Percentiles rank a stretch among this genome's conserved stretches.
These are phyloP conservation scores for human DNA, from an alignment of 2,113 vertebrate genomes.

Conservation along the genomic window GRCh38 chr12:117912501-117913000, in stretches of 20 bases:
- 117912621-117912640: not conserved
- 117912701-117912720: not conserved
- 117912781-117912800: not conserved
- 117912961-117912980: constrained; percentile 57
- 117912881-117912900: not conserved
- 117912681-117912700: not conserved
- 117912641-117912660: not conserved
- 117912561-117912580: not conserved
- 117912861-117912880: not conserved
- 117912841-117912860: not conserved
- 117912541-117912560: not conserved
- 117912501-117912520: not conserved
- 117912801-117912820: not conserved
- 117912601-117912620: not conserved
- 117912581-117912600: not conserved
- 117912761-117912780: not conserved
- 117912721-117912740: not conserved
- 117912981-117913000: constrained; percentile 66
- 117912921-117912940: constrained; percentile 40
- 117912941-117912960: constrained; percentile 64
- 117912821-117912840: not conserved
- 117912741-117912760: not conserved
- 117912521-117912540: not conserved
- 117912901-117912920: constrained; percentile 41
- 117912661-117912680: not conserved